phyloP scores from a whole-genome alignment of 2,113 vertebrate genomes.

The Phyllopteryx taeniolatus region DNA sequence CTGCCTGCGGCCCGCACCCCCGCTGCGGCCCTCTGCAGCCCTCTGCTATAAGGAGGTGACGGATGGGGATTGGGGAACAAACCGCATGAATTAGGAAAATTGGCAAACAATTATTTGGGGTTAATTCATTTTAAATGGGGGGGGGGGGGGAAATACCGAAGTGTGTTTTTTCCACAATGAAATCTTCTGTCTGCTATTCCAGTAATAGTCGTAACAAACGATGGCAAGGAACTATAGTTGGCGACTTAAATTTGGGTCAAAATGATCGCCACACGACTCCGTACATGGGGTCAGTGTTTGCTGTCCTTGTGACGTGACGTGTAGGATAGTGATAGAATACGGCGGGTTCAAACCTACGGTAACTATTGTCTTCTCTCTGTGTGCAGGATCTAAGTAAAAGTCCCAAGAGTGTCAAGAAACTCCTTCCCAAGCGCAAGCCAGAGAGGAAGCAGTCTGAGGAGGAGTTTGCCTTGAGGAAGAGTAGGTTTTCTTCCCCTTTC shows the following conservation, averaged over 20 bases:
- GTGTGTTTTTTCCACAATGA: too few relatives aligned
- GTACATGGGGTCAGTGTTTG: too few relatives aligned
- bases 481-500: conserved; percentile 69
- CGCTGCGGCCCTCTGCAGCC: conserved; percentile 90
- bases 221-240: background rate
- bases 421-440: conserved; percentile 94
- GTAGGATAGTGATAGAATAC: too few relatives aligned
- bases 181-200: too few relatives aligned
- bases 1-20: conserved; percentile 91
- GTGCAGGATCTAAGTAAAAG: conserved; percentile 96
- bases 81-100: background rate
- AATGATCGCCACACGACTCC: too few relatives aligned
- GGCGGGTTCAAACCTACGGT: background rate
- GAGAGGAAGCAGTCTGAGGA: conserved; percentile 97
- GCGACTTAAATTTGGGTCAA: too few relatives aligned
- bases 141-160: background rate
- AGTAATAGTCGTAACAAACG: too few relatives aligned
- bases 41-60: conserved; percentile 98
- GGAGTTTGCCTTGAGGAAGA: conserved; percentile 95
- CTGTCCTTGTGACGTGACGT: too few relatives aligned
- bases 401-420: conserved; percentile 98
- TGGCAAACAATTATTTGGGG: background rate
- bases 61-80: background rate
- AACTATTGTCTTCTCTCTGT: background rate
- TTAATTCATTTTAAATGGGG: background rate